Conservation (phyloP, 1,140 invertebrate species). For the Cyclina sinensis region DNA sequence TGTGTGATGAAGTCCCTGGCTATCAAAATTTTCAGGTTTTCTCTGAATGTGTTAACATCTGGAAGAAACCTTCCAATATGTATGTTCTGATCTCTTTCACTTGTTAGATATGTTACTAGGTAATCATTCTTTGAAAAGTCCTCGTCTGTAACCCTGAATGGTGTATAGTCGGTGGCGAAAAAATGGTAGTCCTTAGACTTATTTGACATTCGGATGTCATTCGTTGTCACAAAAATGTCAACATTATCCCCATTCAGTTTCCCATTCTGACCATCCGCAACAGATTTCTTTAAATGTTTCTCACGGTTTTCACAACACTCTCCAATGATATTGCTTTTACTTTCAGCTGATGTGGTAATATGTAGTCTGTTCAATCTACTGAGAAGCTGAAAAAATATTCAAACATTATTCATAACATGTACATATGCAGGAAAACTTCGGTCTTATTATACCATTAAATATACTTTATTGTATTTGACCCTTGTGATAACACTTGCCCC, state of each 20-base stretch:
- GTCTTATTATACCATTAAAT: too few species aligned
- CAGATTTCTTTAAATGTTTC: not conserved
- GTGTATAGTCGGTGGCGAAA: constrained; percentile 48
- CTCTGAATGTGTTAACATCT: not conserved
- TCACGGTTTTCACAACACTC: not conserved
- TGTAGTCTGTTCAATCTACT: constrained; percentile 35
- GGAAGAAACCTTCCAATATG: not conserved
- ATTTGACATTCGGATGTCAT: constrained; percentile 49
- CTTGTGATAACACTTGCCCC: too few species aligned
- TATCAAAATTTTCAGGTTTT: too few species aligned
- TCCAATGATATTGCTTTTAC: constrained; percentile 5
- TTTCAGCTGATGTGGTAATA: constrained; percentile 18
- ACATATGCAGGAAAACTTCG: too few species aligned
- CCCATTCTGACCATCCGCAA: constrained; percentile 29
- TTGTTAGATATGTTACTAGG: not conserved
- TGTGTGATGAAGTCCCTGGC: not conserved
- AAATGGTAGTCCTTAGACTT: constrained; percentile 57
- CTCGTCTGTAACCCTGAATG: not conserved
- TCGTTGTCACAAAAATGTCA: constrained; percentile 44
- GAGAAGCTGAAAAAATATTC: constrained; percentile 46
- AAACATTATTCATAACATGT: too few species aligned
- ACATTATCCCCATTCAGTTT: constrained; percentile 62
- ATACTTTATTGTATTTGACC: too few species aligned
- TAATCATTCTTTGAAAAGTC: not conserved
- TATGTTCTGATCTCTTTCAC: not conserved